phyloP scores from a whole-genome alignment of 2,113 vertebrate species.

The Oncorhynchus clarkii region DNA sequence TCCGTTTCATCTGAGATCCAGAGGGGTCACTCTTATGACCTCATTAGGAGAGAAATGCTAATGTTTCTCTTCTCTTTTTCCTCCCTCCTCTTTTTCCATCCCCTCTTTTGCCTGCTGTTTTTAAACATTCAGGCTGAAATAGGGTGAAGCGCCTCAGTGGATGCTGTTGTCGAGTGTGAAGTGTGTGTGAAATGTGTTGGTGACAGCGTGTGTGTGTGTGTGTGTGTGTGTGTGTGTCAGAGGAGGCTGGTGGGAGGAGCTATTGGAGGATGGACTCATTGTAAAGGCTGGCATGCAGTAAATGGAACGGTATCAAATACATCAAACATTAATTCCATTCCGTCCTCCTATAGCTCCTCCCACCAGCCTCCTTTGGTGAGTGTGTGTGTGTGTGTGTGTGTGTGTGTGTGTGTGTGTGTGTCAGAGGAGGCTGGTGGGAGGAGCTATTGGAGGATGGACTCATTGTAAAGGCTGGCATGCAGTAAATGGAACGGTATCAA shows the following conservation, averaged over 20 bases:
- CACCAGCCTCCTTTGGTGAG: neutral
- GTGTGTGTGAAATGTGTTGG: neutral
- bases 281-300: too few relatives aligned
- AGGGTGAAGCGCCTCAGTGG: neutral
- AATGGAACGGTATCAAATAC: too few relatives aligned
- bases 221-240: too few relatives aligned
- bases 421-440: too few relatives aligned
- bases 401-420: too few relatives aligned
- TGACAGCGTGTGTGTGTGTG: too few relatives aligned
- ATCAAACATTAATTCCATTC: too few relatives aligned
- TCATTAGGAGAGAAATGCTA: conserved; percentile 88
- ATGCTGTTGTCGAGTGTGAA: neutral
- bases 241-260: too few relatives aligned
- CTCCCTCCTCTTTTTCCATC: conserved; percentile 13
- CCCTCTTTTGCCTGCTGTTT: neutral
- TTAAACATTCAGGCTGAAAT: neutral
- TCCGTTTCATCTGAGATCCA: conserved; percentile 88
- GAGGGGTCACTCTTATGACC: conserved; percentile 83
- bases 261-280: too few relatives aligned
- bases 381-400: neutral
- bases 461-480: too few relatives aligned
- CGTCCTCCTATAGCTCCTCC: neutral
- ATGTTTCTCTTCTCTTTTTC: conserved; percentile 53
- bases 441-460: too few relatives aligned
- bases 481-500: too few relatives aligned